Conservation (phyloP, 2,797 vertebrate genomes). For the Coregonus ussuriensis region DNA sequence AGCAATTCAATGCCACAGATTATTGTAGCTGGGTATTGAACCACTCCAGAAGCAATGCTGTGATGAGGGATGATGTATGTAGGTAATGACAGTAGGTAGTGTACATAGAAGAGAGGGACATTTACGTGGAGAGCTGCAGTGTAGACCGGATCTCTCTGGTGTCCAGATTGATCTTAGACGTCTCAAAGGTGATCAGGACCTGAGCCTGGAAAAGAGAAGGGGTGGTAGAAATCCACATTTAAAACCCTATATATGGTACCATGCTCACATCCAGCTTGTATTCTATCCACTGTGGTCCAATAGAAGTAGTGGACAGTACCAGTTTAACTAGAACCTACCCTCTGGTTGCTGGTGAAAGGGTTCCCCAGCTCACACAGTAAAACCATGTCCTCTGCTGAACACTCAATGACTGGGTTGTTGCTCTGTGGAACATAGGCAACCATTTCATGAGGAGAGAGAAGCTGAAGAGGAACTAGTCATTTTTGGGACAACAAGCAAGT, state of each 20-base stretch:
- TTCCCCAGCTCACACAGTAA: conserved; percentile 87
- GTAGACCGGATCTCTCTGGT: conserved; percentile 70
- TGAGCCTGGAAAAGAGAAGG: conserved; percentile 71
- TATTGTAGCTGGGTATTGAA: too few species aligned
- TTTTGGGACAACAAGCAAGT: background rate
- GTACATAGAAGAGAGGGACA: conserved; percentile 18
- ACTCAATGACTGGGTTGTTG: conserved; percentile 25
- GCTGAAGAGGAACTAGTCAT: background rate
- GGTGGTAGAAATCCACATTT: background rate
- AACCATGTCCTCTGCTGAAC: conserved; percentile 36
- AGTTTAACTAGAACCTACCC: conserved; percentile 49
- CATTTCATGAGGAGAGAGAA: background rate
- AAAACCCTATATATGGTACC: background rate
- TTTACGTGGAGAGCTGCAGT: conserved; percentile 88
- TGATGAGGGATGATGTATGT: too few species aligned
- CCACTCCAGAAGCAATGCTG: too few species aligned
- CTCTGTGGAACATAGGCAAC: conserved; percentile 8
- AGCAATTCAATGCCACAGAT: background rate
- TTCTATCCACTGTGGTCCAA: background rate
- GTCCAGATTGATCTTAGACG: conserved; percentile 73
- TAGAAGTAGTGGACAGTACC: background rate
- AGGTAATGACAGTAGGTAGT: background rate
- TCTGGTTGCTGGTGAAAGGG: conserved; percentile 82
- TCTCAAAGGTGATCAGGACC: conserved; percentile 82
- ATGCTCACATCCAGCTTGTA: background rate